These are phyloP conservation scores for Corythornis leucogaster DNA, from an alignment of 2,797 vertebrate species.

Conservation along the genomic window DNA sequence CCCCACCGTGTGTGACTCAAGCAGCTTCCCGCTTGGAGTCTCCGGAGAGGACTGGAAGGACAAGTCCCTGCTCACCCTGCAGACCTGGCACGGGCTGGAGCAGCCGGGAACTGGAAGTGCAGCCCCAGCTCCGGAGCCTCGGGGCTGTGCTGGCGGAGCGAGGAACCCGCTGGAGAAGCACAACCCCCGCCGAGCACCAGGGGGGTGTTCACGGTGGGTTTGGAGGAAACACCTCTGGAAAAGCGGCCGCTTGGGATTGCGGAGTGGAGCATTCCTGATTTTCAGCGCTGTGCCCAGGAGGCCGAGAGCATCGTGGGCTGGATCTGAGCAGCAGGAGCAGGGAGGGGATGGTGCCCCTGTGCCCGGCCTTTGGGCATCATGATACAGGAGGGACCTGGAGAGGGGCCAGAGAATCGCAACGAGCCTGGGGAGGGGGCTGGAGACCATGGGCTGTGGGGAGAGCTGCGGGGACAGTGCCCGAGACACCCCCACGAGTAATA, in stretches of 20 bases:
- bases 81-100: background rate
- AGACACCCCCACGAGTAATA: too few species aligned
- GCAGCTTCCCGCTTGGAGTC: background rate
- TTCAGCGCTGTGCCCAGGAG: too few species aligned
- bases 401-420: too few species aligned
- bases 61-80: background rate
- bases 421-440: too few species aligned
- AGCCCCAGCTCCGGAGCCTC: background rate
- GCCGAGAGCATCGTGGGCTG: too few species aligned
- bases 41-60: slow-evolving; percentile 19
- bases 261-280: background rate
- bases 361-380: too few species aligned
- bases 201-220: fast-evolving
- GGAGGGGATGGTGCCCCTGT: too few species aligned
- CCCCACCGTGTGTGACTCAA: fast-evolving
- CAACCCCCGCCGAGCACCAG: fast-evolving
- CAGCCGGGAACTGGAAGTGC: background rate
- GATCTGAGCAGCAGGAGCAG: too few species aligned
- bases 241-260: background rate
- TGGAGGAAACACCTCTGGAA: background rate
- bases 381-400: too few species aligned
- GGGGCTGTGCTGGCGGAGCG: background rate
- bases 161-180: fast-evolving
- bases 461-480: too few species aligned
- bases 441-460: too few species aligned